Conservation (phyloP, 2,797 vertebrate species). For the Sphenopsis melanotis region DNA sequence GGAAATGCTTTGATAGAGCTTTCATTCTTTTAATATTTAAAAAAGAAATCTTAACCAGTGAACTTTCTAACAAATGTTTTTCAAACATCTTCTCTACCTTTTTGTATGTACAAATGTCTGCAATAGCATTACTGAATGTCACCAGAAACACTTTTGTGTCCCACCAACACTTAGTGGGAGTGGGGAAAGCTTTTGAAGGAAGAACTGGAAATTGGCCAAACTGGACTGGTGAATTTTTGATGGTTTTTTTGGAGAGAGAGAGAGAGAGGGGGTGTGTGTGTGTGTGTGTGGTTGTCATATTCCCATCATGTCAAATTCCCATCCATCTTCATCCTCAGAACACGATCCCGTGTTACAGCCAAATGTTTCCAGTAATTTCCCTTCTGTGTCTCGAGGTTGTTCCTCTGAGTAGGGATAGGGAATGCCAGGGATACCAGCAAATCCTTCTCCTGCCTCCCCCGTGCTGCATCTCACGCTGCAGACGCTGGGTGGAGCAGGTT, state of each 20-base stretch:
- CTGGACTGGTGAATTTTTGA: not conserved
- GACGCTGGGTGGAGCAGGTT: not conserved
- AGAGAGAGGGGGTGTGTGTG: rapidly evolving
- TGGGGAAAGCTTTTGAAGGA: not conserved
- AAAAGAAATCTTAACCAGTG: not conserved
- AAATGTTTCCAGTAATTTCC: not conserved
- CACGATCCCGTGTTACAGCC: rapidly evolving
- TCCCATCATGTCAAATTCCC: too few relatives aligned
- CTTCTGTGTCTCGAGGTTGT: not conserved
- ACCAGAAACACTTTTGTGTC: not conserved
- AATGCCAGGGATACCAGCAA: not conserved
- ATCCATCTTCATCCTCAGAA: not conserved
- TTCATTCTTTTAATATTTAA: not conserved
- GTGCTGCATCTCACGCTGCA: rapidly evolving
- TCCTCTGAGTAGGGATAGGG: not conserved
- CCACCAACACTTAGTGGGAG: rapidly evolving
- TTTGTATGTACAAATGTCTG: rapidly evolving
- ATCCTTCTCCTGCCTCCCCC: too few relatives aligned
- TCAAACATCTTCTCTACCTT: not conserved
- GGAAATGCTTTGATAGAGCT: not conserved
- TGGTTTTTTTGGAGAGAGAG: too few relatives aligned
- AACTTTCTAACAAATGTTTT: not conserved
- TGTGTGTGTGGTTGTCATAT: not conserved
- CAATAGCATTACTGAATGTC: rapidly evolving
- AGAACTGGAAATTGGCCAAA: not conserved